Percentiles rank a stretch among this genome's conserved stretches.
Evolutionary conservation across 2,888 invertebrate species (phyloP).

Genomic region (Cylindroiulus punctatus): DNA sequence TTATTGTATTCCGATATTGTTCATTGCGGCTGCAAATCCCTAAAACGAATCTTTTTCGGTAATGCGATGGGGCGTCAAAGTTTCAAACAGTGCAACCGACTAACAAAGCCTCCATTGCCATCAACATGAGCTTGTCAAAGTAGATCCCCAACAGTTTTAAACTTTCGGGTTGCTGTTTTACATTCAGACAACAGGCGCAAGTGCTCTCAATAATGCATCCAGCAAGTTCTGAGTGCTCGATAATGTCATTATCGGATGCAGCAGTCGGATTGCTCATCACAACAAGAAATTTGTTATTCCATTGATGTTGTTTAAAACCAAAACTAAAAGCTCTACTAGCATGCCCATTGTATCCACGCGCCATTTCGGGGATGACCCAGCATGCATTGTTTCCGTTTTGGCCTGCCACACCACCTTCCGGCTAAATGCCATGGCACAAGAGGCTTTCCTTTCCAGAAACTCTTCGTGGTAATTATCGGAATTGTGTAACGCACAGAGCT

Average conservation of each 20-base stretch:
- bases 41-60: background rate
- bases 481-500: background rate
- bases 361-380: background rate
- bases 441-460: background rate
- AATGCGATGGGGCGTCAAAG: background rate
- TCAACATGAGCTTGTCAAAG: background rate
- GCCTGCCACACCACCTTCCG: background rate
- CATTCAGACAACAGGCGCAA: background rate
- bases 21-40: background rate
- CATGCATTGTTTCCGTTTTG: background rate
- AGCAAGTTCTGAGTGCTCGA: background rate
- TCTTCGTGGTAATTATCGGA: background rate
- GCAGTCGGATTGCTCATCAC: background rate
- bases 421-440: background rate
- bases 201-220: background rate
- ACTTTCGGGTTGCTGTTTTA: background rate
- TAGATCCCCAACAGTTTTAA: background rate
- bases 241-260: background rate
- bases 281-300: background rate
- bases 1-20: conserved; percentile 18
- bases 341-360: background rate
- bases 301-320: background rate
- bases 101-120: background rate
- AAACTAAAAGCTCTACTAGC: background rate
- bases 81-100: background rate